phyloP scores from a whole-genome alignment of 1,140 invertebrate genomes.

The Schlechtendalia chinensis region DNA sequence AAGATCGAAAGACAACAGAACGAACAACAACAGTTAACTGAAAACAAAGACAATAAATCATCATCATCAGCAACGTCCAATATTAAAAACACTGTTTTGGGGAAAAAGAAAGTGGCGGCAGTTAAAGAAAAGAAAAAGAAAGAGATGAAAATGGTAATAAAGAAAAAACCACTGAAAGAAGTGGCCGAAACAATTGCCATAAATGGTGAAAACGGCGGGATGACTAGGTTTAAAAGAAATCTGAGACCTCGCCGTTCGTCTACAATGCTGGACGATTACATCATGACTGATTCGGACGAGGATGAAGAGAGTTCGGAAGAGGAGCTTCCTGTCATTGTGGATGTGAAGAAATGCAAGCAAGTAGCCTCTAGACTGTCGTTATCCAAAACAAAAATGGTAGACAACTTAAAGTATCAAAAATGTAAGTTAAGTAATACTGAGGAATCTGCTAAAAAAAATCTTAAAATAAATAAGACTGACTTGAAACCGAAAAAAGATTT shows the following conservation, averaged over 20 bases:
- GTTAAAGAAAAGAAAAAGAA: slow-evolving; percentile 24
- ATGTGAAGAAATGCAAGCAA: neutral
- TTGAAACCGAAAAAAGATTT: slow-evolving; percentile 49
- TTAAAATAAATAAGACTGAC: slow-evolving; percentile 47
- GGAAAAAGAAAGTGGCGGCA: neutral
- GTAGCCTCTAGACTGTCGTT: neutral
- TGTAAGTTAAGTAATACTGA: neutral
- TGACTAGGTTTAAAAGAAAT: slow-evolving; percentile 14
- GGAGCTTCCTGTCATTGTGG: no score
- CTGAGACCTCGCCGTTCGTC: slow-evolving; percentile 40
- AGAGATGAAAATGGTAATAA: neutral
- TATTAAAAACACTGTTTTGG: neutral
- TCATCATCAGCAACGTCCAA: neutral
- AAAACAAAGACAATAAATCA: slow-evolving; percentile 49
- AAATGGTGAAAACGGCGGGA: neutral
- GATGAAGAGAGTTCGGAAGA: neutral
- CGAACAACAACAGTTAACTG: slow-evolving; percentile 46
- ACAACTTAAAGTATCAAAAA: neutral
- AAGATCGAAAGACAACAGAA: slow-evolving; percentile 48
- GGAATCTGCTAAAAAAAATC: slow-evolving; percentile 36
- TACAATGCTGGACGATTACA: slow-evolving; percentile 40
- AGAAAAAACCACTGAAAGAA: slow-evolving; percentile 12
- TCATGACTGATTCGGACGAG: slow-evolving; percentile 43
- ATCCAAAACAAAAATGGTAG: neutral
- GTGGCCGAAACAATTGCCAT: neutral